A percentile compares a stretch with the other conserved stretches of the same genome.
These are phyloP conservation scores for Protula sp. DNA, from an alignment of 2,888 invertebrate species.

Conservation along the genomic window DNA sequence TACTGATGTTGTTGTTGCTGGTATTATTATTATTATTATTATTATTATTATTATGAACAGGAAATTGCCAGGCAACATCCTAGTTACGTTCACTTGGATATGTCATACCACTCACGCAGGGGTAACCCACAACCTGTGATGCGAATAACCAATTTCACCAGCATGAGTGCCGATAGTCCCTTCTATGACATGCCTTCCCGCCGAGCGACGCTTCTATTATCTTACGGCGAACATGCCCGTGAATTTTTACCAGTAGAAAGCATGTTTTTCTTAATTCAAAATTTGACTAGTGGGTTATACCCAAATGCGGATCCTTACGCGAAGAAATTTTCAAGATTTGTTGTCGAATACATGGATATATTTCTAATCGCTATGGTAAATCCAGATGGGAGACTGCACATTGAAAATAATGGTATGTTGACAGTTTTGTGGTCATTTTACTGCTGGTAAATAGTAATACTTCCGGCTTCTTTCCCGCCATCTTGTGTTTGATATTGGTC, in stretches of 20 bases:
- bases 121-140: constrained; percentile 33
- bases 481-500: too few species aligned
- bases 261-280: constrained; percentile 35
- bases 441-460: too few species aligned
- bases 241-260: constrained; percentile 49
- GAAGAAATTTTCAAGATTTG: too few species aligned
- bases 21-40: too few species aligned
- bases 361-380: constrained; percentile 43
- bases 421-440: too few species aligned
- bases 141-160: constrained; percentile 38
- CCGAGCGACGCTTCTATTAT: constrained; percentile 38
- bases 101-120: constrained; percentile 28
- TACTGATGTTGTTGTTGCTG: too few species aligned
- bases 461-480: too few species aligned
- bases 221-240: constrained; percentile 50
- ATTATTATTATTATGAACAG: too few species aligned
- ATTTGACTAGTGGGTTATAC: constrained; percentile 30
- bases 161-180: not conserved
- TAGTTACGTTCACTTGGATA: constrained; percentile 28
- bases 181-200: too few species aligned
- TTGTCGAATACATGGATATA: constrained; percentile 36
- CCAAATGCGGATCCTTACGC: too few species aligned
- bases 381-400: constrained; percentile 43
- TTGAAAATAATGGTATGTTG: too few species aligned
- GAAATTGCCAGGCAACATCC: too few species aligned